These are phyloP conservation scores for Argentina silus DNA, from an alignment of 2,797 vertebrate genomes.

Conservation along the genomic window DNA sequence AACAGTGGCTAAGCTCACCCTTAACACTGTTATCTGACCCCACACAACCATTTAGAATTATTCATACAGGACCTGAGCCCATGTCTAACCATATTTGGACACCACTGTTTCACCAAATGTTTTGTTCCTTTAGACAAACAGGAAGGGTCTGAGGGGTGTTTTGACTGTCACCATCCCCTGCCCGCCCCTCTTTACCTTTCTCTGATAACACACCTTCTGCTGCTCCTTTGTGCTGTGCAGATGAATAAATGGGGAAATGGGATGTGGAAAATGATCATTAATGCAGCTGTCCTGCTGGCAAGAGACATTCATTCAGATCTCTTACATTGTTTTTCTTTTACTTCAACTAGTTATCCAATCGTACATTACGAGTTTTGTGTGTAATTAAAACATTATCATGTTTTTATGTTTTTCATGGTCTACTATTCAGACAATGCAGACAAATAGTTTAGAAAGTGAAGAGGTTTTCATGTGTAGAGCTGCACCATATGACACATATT, in stretches of 20 bases:
- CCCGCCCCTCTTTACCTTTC: conserved; percentile 51
- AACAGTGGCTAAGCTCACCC: conserved; percentile 72
- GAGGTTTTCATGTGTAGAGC: too few relatives aligned
- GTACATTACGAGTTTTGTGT: too few relatives aligned
- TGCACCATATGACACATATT: too few relatives aligned
- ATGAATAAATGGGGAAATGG: conserved; percentile 79
- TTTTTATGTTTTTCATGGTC: neutral
- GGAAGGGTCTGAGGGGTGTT: conserved; percentile 57
- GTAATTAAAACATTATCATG: too few relatives aligned
- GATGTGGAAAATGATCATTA: conserved; percentile 79
- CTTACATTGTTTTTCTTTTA: neutral
- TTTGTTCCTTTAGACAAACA: conserved; percentile 72
- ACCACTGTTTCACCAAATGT: conserved; percentile 41
- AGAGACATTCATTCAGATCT: conserved; percentile 56
- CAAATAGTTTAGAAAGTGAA: neutral
- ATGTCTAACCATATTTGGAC: conserved; percentile 58
- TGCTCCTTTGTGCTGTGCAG: conserved; percentile 71
- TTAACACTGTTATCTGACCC: conserved; percentile 65
- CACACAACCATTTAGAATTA: conserved; percentile 67
- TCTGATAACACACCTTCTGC: conserved; percentile 75
- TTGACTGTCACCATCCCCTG: conserved; percentile 52
- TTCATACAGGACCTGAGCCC: conserved; percentile 69
- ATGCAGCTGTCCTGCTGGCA: conserved; percentile 72
- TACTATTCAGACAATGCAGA: neutral
- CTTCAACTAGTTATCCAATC: neutral